phyloP scores from a whole-genome alignment of 2,888 invertebrate genomes.

The Anarsia innoxiella region DNA sequence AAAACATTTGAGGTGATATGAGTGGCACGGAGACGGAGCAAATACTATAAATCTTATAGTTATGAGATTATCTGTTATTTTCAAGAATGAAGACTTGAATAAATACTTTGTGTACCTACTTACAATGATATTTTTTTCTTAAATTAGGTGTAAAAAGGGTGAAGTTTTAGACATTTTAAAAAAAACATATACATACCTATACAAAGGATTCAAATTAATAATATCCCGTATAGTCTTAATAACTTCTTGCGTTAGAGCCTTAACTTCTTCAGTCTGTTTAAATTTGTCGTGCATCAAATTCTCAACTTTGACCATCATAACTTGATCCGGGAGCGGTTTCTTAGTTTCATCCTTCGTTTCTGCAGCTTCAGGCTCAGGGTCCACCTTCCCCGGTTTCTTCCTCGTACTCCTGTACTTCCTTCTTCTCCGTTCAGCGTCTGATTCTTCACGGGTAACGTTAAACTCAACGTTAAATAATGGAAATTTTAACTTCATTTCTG shows the following conservation, averaged over 20 bases:
- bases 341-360: conserved; percentile 25
- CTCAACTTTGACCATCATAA: conserved; percentile 95
- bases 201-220: conserved; percentile 96
- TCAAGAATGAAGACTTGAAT: too few relatives aligned
- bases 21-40: too few relatives aligned
- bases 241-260: conserved; percentile 96
- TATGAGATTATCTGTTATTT: too few relatives aligned
- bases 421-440: conserved; percentile 74
- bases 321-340: conserved; percentile 45
- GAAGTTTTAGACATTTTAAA: too few relatives aligned
- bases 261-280: conserved; percentile 94
- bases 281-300: conserved; percentile 93
- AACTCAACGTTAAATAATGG: conserved; percentile 88
- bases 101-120: too few relatives aligned
- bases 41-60: too few relatives aligned
- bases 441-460: conserved; percentile 87
- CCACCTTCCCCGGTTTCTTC: conserved; percentile 26
- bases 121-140: too few relatives aligned
- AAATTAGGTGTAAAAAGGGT: too few relatives aligned
- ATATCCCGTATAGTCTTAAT: conserved; percentile 98
- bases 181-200: too few relatives aligned
- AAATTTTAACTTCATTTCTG: conserved; percentile 86
- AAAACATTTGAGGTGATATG: too few relatives aligned
- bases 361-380: conserved; percentile 5
- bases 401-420: conserved; percentile 60